Evolutionary conservation across 2,113 vertebrate species (phyloP), one percentile per base, ranked within the genome.

Genomic region (Calcarius ornatus): DNA sequence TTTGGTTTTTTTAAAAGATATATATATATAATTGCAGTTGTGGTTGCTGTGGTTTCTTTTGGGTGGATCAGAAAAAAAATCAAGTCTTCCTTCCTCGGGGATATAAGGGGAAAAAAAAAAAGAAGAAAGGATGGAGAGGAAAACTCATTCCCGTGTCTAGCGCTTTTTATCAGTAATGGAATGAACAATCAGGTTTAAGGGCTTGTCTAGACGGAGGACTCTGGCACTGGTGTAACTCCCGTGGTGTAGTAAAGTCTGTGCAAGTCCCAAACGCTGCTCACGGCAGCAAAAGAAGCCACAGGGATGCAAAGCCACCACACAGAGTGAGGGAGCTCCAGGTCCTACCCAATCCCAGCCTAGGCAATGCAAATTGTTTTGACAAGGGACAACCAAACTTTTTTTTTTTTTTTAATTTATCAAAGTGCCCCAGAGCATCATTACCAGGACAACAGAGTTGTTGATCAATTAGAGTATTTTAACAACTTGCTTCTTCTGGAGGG

Each of bases 41-140:
- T 87, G 95, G 88, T 91, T 89, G 64, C 70, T 95, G 90, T 87
- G 95, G 89, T 90, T 97, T 94, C 88, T 95, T 96, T 95, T 96
- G 88, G 96, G 94, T 95, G 88, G 97, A 95, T 97, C 97, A 97
- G 86, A 93, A 97, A 95, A 53, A 96, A 97, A 94, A 94, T 84
- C 92, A 92, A 96, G 79, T 96, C 86, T 96, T 95, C 90, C 96
- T 96, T 95, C 97, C 95, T 95, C 8, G 10, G 95, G 91, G 94
- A 97, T 96, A 95, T 94, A 97, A 96, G 92, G 63, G 48, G 40
- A 40, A 54, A 92, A 88, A 87, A 88, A 35, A 48, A 57, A 85
- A 51, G n/a, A 63, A 76, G 70, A 68, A 77, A 61, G 60, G 90
- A 94, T 90, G 86, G 86, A 92, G 94, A 95, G 94, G 89, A 95